Conservation (phyloP, 2,113 vertebrate genomes). For the Sphaerodactylus townsendi region DNA sequence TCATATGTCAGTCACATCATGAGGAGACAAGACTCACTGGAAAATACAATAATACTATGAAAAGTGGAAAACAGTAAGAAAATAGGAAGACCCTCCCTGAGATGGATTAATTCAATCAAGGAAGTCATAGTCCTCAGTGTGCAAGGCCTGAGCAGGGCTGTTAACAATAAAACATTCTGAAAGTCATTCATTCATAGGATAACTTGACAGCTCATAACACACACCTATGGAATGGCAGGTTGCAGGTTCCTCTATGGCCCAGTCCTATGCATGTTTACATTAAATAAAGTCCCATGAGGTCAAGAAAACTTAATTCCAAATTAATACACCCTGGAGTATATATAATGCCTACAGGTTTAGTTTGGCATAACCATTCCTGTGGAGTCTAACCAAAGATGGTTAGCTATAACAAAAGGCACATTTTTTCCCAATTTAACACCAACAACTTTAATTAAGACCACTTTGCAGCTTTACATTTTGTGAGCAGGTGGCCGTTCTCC, state of each 20-base stretch:
- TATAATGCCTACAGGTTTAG: neutral
- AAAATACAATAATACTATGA: too few species aligned
- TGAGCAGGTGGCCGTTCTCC: constrained; percentile 25
- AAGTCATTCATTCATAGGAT: too few species aligned
- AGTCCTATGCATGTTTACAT: neutral
- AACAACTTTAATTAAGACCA: constrained; percentile 29
- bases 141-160: too few species aligned
- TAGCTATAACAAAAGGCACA: constrained; percentile 12
- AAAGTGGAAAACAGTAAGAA: too few species aligned
- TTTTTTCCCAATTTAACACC: constrained; percentile 29
- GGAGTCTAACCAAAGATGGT: neutral
- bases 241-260: neutral
- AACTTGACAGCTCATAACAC: too few species aligned
- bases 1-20: too few species aligned
- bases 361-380: constrained; percentile 1
- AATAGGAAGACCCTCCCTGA: too few species aligned
- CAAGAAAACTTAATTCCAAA: neutral
- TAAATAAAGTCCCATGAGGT: neutral
- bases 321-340: too few species aligned
- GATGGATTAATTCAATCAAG: too few species aligned
- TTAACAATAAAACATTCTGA: too few species aligned
- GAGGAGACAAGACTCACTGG: too few species aligned
- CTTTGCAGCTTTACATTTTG: constrained; percentile 20
- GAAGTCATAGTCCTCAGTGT: too few species aligned
- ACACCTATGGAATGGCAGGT: neutral